Percentiles rank a stretch among this genome's conserved stretches.
Evolutionary conservation across 64 coral and sea anemone species (phyloP).

Genomic region (Porites lutea): DNA sequence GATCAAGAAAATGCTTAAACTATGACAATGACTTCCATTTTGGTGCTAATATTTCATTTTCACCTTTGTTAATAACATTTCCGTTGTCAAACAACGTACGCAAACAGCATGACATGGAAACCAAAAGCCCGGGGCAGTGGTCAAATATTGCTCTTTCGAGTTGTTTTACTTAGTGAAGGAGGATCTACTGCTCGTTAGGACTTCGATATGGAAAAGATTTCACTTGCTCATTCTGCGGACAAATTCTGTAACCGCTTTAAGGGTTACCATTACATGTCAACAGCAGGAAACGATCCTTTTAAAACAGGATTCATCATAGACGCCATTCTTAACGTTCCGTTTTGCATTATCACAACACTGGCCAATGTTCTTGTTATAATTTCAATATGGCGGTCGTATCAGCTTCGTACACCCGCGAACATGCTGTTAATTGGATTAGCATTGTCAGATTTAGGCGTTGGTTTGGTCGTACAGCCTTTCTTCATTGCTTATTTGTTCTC

Average conservation of each 20-base stretch:
- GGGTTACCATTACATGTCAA: conserved; percentile 4
- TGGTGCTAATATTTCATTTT: too few species aligned
- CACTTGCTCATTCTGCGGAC: neutral
- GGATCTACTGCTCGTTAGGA: too few species aligned
- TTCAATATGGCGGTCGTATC: conserved; percentile 26
- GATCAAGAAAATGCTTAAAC: too few species aligned
- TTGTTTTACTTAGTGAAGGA: too few species aligned
- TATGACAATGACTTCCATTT: too few species aligned
- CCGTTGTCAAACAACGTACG: too few species aligned
- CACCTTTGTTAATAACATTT: too few species aligned
- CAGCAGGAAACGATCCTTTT: conserved; percentile 10
- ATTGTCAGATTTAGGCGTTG: conserved; percentile 47
- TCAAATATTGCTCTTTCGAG: too few species aligned
- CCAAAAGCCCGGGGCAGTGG: too few species aligned
- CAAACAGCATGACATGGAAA: too few species aligned
- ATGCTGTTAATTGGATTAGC: conserved; percentile 45
- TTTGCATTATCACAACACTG: conserved; percentile 18
- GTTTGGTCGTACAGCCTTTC: conserved; percentile 45
- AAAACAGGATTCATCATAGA: conserved; percentile 25
- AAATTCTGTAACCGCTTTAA: conserved; percentile 17
- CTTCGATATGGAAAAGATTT: neutral
- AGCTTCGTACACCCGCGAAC: conserved; percentile 20
- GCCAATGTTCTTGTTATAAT: conserved; percentile 34
- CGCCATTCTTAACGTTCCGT: conserved; percentile 25
- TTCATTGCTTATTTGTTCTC: neutral